Percentiles rank a stretch among this genome's conserved stretches.
phyloP scores from a whole-genome alignment of 2,797 vertebrate species.

The Microctenopoma lineatum region DNA sequence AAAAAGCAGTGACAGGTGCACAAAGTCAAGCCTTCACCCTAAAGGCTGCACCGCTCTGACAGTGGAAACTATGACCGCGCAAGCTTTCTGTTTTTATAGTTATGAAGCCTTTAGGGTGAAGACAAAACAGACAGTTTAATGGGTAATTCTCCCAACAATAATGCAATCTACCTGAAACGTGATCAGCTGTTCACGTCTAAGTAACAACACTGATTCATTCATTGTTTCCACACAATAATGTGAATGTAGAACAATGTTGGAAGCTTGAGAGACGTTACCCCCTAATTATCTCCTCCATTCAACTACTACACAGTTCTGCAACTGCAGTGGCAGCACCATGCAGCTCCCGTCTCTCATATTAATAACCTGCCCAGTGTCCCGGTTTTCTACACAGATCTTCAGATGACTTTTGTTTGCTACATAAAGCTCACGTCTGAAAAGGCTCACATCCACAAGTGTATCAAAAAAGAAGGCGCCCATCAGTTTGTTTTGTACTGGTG shows the following conservation, averaged over 20 bases:
- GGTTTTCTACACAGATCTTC: too few relatives aligned
- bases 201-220: conserved; percentile 41
- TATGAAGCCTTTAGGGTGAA: not conserved
- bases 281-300: too few relatives aligned
- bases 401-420: too few relatives aligned
- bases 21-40: not conserved
- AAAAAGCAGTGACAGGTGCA: conserved; percentile 40
- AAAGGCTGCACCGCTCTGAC: not conserved
- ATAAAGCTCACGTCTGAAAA: too few relatives aligned
- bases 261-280: too few relatives aligned
- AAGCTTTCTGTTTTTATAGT: conserved; percentile 49
- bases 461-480: conserved; percentile 14
- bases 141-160: not conserved
- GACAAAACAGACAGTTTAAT: conserved; percentile 13
- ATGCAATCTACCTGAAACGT: not conserved
- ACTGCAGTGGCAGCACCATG: too few relatives aligned
- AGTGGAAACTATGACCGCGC: not conserved
- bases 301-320: too few relatives aligned
- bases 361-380: too few relatives aligned
- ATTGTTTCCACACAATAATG: conserved; percentile 16
- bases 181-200: conserved; percentile 49
- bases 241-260: not conserved
- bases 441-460: too few relatives aligned
- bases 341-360: too few relatives aligned
- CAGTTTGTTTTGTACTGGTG: conserved; percentile 22